Evolutionary conservation across 2,113 vertebrate species (phyloP).

Genomic region (Pyrgilauda ruficollis): DNA sequence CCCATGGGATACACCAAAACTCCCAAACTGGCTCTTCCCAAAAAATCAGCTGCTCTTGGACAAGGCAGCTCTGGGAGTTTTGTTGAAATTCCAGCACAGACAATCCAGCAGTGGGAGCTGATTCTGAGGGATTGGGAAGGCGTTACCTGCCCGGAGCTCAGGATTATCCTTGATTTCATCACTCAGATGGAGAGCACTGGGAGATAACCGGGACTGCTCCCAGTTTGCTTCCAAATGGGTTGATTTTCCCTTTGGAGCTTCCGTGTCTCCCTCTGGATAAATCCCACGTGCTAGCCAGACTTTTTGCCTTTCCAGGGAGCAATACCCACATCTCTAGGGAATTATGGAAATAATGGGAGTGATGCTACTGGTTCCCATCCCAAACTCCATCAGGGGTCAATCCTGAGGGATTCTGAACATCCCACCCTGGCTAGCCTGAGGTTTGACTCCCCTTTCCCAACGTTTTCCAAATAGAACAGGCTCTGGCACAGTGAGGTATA

Average conservation of each 20-base stretch:
- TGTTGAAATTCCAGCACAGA: accelerated
- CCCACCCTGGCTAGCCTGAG: background rate
- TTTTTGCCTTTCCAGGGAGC: background rate
- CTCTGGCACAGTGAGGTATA: accelerated
- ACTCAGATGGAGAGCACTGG: background rate
- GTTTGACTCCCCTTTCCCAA: background rate
- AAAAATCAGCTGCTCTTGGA: accelerated
- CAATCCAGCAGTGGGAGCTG: background rate
- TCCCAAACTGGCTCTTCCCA: background rate
- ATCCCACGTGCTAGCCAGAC: background rate
- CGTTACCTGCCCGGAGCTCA: background rate
- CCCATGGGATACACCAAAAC: accelerated
- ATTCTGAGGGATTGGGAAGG: background rate
- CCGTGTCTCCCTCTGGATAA: background rate
- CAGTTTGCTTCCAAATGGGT: background rate
- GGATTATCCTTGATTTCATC: conserved; percentile 45
- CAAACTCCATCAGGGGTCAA: accelerated
- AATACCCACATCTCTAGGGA: background rate
- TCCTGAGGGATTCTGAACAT: background rate
- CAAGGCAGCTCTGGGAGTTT: background rate
- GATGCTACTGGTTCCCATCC: background rate
- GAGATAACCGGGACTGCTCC: conserved; percentile 11
- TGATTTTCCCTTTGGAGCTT: background rate
- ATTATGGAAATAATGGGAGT: background rate
- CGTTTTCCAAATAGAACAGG: background rate